These are phyloP conservation scores for Acronicta aceris DNA, from an alignment of 2,888 invertebrate genomes.

Conservation along the genomic window DNA sequence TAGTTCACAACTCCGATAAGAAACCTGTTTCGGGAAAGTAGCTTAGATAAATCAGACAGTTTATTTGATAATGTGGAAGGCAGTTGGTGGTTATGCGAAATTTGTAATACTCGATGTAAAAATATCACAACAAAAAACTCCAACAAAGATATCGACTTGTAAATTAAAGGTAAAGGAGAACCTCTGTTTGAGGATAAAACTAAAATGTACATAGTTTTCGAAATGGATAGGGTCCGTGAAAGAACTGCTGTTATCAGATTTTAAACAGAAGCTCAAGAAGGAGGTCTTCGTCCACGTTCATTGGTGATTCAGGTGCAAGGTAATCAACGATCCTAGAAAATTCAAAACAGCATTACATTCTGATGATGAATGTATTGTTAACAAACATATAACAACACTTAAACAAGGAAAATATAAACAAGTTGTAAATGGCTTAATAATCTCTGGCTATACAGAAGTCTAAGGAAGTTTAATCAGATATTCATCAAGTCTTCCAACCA, in stretches of 20 bases:
- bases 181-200: slow-evolving; percentile 18
- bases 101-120: slow-evolving; percentile 38
- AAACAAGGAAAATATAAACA: too few relatives aligned
- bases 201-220: slow-evolving; percentile 18
- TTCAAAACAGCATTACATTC: background rate
- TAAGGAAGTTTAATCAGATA: background rate
- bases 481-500: too few relatives aligned
- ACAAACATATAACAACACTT: too few relatives aligned
- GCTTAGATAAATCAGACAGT: slow-evolving; percentile 47
- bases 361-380: too few relatives aligned
- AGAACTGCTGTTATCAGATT: slow-evolving; percentile 70
- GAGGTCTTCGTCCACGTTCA: slow-evolving; percentile 86
- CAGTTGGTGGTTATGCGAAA: slow-evolving; percentile 43
- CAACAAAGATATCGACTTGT: slow-evolving; percentile 24
- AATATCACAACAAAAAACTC: slow-evolving; percentile 19
- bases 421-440: too few relatives aligned
- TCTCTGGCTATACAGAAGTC: background rate
- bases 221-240: slow-evolving; percentile 31
- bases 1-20: slow-evolving; percentile 78
- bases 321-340: slow-evolving; percentile 80
- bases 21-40: slow-evolving; percentile 69
- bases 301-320: slow-evolving; percentile 84
- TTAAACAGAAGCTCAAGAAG: slow-evolving; percentile 85
- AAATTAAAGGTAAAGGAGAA: slow-evolving; percentile 15
- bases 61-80: slow-evolving; percentile 49